phyloP scores from a whole-genome alignment of 1,140 invertebrate species.

The Tetramorium alpestre region DNA sequence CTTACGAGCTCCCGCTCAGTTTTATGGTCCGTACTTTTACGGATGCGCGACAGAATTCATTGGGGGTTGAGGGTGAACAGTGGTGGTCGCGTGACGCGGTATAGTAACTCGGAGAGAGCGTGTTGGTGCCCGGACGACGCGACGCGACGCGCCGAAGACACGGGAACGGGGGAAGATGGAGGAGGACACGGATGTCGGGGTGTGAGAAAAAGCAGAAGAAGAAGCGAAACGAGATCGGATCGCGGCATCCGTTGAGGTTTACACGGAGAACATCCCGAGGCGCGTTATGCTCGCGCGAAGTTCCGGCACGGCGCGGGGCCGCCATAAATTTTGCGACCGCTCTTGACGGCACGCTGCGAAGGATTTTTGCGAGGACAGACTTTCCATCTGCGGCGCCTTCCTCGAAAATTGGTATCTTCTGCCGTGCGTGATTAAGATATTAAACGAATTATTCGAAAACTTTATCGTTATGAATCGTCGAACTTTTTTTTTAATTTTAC shows the following conservation, averaged over 20 bases:
- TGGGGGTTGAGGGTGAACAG: constrained; percentile 32
- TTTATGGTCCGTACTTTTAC: constrained; percentile 41
- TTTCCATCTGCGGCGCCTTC: constrained; percentile 12
- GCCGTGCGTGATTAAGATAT: not conserved
- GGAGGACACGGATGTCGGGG: constrained; percentile 20
- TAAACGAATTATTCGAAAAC: not conserved
- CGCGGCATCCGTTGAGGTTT: constrained; percentile 64
- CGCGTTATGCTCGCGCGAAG: constrained; percentile 53
- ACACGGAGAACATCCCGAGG: constrained; percentile 2
- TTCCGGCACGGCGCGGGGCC: constrained; percentile 41
- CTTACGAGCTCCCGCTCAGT: constrained; percentile 42
- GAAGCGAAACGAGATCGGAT: constrained; percentile 74
- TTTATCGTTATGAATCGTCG: not conserved
- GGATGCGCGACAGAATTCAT: constrained; percentile 51
- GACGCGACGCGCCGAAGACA: constrained; percentile 20
- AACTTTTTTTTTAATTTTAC: not conserved
- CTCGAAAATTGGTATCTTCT: not conserved
- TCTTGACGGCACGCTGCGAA: not conserved
- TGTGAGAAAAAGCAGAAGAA: constrained; percentile 47
- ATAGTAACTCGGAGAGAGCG: constrained; percentile 60
- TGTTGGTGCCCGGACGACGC: constrained; percentile 43
- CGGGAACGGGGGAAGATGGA: not conserved
- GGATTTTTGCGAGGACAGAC: constrained; percentile 15
- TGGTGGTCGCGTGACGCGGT: constrained; percentile 60
- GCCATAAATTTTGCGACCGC: constrained; percentile 25